These are phyloP conservation scores for Aphaenogaster ashmeadi DNA, from an alignment of 1,140 invertebrate genomes.

Conservation along the genomic window DNA sequence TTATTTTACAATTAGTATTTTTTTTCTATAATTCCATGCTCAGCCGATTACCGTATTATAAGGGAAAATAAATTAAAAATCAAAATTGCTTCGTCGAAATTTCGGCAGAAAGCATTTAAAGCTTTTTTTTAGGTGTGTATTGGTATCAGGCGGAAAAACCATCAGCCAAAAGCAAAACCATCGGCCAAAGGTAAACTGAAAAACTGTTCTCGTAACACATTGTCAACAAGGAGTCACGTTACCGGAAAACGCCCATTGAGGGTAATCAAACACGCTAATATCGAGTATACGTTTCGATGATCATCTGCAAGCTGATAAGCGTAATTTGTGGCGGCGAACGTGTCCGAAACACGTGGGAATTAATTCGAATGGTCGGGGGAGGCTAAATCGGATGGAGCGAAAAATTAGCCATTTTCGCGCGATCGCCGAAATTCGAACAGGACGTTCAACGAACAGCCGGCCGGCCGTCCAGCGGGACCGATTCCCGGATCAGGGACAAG, in stretches of 20 bases:
- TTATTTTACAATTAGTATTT: neutral
- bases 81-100: neutral
- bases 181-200: neutral
- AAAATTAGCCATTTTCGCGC: constrained; percentile 59
- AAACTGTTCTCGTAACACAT: neutral
- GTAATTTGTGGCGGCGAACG: constrained; percentile 26
- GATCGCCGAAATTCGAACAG: constrained; percentile 59
- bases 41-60: neutral
- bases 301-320: constrained; percentile 45
- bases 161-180: neutral
- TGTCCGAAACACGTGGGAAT: constrained; percentile 34
- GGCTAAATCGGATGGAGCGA: constrained; percentile 18
- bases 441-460: constrained; percentile 24
- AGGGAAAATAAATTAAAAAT: neutral
- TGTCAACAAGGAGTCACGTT: neutral
- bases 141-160: neutral
- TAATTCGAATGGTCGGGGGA: constrained; percentile 37
- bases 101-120: neutral
- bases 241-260: neutral
- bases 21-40: neutral
- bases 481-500: constrained; percentile 63
- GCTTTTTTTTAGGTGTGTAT: neutral
- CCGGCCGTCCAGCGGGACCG: constrained; percentile 37
- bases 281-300: constrained; percentile 38
- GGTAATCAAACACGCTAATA: constrained; percentile 48